These are phyloP conservation scores for Psephotus haematonotus DNA, from an alignment of 2,113 vertebrate species.

Conservation along the genomic window DNA sequence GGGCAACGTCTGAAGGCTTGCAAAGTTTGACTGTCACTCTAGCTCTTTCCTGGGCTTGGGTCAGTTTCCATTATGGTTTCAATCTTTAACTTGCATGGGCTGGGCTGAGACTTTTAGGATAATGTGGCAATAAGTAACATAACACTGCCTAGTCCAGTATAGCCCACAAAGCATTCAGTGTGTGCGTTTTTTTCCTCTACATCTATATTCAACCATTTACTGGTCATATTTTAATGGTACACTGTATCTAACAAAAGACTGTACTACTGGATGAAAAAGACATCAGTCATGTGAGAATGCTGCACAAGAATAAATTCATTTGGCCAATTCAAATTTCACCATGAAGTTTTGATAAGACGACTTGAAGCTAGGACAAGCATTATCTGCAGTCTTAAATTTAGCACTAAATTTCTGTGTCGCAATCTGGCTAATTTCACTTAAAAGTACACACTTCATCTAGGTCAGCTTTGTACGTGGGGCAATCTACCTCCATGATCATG, in stretches of 20 bases:
- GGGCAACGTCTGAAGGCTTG: not conserved
- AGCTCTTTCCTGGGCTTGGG: not conserved
- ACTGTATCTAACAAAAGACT: not conserved
- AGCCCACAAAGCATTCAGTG: not conserved
- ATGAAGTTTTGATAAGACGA: not conserved
- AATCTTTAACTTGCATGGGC: not conserved
- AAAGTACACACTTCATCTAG: not conserved
- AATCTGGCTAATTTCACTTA: not conserved
- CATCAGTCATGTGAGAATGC: not conserved
- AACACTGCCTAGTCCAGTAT: not conserved
- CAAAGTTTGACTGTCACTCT: not conserved
- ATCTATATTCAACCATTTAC: not conserved
- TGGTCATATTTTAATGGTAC: not conserved
- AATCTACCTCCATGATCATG: rapidly evolving
- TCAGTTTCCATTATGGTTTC: not conserved
- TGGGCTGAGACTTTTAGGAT: not conserved
- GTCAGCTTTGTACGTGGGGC: rapidly evolving
- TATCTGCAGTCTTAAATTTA: not conserved
- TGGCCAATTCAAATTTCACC: not conserved
- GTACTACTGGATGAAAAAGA: not conserved
- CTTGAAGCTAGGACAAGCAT: not conserved
- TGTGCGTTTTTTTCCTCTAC: not conserved
- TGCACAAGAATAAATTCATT: not conserved
- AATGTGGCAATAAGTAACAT: not conserved
- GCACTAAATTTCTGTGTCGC: not conserved